These are phyloP conservation scores for Hiodon tergisus DNA, from an alignment of 2,113 vertebrate species.

Conservation along the genomic window DNA sequence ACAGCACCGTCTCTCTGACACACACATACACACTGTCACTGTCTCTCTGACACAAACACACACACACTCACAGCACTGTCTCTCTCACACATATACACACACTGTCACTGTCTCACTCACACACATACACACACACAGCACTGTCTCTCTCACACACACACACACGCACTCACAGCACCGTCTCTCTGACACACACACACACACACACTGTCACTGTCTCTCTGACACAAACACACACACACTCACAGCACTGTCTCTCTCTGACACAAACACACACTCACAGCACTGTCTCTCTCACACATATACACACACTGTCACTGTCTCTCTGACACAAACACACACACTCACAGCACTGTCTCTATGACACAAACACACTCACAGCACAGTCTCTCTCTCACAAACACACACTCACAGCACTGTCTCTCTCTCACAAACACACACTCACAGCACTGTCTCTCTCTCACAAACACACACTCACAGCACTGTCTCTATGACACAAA, in stretches of 20 bases:
- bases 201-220: not conserved
- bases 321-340: not conserved
- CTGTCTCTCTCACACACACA: not conserved
- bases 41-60: not conserved
- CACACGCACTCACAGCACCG: not conserved
- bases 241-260: not conserved
- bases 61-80: not conserved
- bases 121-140: not conserved
- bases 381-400: not conserved
- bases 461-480: not conserved
- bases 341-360: not conserved
- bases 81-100: not conserved
- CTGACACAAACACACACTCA: not conserved
- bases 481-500: not conserved
- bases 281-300: not conserved
- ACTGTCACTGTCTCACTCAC: not conserved
- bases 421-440: not conserved
- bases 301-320: not conserved
- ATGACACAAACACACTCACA: not conserved
- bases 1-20: too few relatives aligned
- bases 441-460: not conserved
- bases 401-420: not conserved
- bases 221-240: not conserved
- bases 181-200: not conserved
- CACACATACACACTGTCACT: conserved; percentile 4